Conservation (phyloP, 2,888 invertebrate genomes). For the Phalangium opilio region DNA sequence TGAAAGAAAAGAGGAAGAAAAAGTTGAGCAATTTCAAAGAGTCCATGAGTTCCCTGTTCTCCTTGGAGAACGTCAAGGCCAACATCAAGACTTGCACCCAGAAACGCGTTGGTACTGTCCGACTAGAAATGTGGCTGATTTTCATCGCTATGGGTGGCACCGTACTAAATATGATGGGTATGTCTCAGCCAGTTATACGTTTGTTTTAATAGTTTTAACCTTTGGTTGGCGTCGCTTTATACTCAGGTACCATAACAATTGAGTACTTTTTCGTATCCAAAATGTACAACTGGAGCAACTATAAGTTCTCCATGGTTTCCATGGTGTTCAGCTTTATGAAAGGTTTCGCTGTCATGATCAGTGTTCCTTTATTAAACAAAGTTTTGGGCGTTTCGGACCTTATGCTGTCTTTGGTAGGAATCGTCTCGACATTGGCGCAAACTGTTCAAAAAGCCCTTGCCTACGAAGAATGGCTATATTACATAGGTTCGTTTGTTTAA, state of each 20-base stretch:
- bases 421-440: neutral
- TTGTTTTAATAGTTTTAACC: neutral
- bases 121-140: constrained; percentile 13
- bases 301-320: neutral
- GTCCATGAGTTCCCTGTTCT: constrained; percentile 8
- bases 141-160: constrained; percentile 7
- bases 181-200: too few relatives aligned
- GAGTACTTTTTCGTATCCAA: neutral
- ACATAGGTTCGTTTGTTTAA: neutral
- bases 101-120: constrained; percentile 8
- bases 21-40: constrained; percentile 6
- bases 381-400: neutral
- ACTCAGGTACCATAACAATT: neutral
- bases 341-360: neutral
- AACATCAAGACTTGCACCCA: constrained; percentile 11
- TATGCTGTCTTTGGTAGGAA: neutral
- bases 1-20: neutral
- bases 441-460: neutral
- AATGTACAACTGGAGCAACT: neutral
- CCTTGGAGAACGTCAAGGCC: constrained; percentile 10
- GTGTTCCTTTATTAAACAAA: neutral
- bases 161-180: constrained; percentile 8
- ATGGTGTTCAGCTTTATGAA: neutral
- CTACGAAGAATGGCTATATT: neutral
- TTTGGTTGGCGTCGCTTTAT: neutral